A percentile compares a stretch with the other conserved stretches of the same genome.
These are phyloP conservation scores for Cassiopea andromeda DNA, from an alignment of 30 jellyfish, hydroid and myxozoan species.

Conservation along the genomic window DNA sequence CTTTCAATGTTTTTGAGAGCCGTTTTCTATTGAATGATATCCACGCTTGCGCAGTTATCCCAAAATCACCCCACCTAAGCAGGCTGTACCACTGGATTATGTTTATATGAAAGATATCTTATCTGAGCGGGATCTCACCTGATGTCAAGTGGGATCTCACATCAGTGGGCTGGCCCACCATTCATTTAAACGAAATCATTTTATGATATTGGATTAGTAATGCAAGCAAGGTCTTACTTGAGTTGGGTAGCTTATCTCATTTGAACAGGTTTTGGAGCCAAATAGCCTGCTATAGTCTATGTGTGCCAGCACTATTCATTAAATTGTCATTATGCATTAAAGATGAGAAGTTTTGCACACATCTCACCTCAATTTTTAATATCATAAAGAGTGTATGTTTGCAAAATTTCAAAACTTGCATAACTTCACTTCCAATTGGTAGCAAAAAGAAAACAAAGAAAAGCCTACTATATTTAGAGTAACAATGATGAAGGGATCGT, in stretches of 20 bases:
- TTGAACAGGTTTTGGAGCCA: neutral
- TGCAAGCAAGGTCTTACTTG: neutral
- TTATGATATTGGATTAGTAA: neutral
- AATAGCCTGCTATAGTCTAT: no score
- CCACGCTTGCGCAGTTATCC: constrained; percentile 1
- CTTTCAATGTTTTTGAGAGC: neutral
- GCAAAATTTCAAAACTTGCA: no score
- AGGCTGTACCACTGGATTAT: neutral
- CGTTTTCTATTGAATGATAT: neutral
- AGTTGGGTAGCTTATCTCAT: neutral
- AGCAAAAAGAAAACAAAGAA: no score
- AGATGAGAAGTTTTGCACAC: no score
- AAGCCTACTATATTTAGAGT: no score
- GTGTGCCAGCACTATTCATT: no score
- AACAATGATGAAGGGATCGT: no score
- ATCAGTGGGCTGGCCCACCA: constrained; percentile 6
- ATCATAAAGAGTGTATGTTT: no score
- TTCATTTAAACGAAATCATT: neutral
- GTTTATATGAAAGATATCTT: neutral
- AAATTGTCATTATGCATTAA: no score
- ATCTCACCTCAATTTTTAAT: no score
- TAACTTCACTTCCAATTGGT: no score
- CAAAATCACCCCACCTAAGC: neutral
- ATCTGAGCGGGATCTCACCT: constrained; percentile 4
- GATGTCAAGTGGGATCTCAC: neutral